Conservation (phyloP, 2,888 invertebrate species). For the Maniola hyperantus region DNA sequence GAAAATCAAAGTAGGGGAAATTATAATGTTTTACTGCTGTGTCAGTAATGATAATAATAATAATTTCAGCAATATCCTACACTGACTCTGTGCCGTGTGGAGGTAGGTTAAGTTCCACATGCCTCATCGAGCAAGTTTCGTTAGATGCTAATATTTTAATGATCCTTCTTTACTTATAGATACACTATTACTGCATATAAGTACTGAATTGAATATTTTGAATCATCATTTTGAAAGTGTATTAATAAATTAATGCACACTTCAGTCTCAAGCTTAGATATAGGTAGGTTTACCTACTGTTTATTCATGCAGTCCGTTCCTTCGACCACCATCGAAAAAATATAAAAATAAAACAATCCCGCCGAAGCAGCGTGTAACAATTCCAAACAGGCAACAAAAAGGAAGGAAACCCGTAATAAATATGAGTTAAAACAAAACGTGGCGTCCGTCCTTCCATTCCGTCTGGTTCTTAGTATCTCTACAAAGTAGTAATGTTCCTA, state of each 20-base stretch:
- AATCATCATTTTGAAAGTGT: too few species aligned
- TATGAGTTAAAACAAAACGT: conserved; percentile 32
- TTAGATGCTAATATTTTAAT: too few species aligned
- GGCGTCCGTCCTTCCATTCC: conserved; percentile 22
- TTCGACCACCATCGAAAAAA: conserved; percentile 11
- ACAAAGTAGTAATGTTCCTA: conserved; percentile 23
- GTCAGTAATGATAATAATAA: too few species aligned
- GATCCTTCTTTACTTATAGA: too few species aligned
- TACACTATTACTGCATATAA: too few species aligned
- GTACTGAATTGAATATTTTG: too few species aligned
- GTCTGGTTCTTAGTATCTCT: conserved; percentile 33
- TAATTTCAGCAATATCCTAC: background rate
- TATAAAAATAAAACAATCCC: conserved; percentile 7
- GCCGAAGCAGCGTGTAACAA: conserved; percentile 14
- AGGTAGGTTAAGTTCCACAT: background rate
- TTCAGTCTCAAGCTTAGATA: background rate
- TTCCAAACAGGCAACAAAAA: conserved; percentile 25
- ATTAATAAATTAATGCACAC: background rate
- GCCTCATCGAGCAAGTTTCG: too few species aligned
- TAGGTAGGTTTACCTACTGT: too few species aligned
- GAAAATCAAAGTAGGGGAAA: background rate
- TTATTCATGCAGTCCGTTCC: conserved; percentile 1
- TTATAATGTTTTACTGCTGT: background rate
- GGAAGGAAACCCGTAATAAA: conserved; percentile 24
- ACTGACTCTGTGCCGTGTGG: background rate